Base-by-base conservation (phyloP, 2,888 invertebrate species). In the Doris montereyensis region DNA sequence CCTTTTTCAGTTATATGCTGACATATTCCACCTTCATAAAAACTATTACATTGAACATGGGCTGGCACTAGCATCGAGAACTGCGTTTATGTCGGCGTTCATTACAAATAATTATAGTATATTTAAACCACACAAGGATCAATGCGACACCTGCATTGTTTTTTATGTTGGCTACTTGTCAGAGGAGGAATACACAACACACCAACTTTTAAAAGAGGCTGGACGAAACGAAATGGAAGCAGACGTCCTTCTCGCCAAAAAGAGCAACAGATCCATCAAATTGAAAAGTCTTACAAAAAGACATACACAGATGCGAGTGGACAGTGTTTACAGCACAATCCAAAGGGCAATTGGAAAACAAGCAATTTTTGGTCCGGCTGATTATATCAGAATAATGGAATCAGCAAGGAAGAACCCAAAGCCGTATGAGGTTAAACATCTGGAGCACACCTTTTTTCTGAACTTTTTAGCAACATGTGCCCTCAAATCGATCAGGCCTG, bases 281-380 rank as follows among this genome's bases (percentile, higher is more conserved):
- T 41, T 71, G n/a, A 80, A 79, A 74, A 74, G 67, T 30, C 67
- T 82, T 21, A 80, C 79, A 67, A 75, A 74, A 41, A 82, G 83
- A 0, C 81, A 83, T 60, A 83, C 83, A 17, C 79, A 76, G 52
- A 80, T 79, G 80, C 78, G 78, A 26, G 70, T 72, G 17, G 80
- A 82, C 35, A 76, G 76, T 28, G 67, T 78, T 10, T 79, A 82
- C 68, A 35, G 57, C 10, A 67, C 77, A 1, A 78, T 82, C n/a
- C 73, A 68, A 60, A 62, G 76, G 26, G 76, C 77, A 32, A 41
- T 82, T 17, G 60, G 57, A 13, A 65, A 79, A 1, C 60, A 70
- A 21, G 58, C 57, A 17, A 72, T 81, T 13, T 82, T 72, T 60
- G 41, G 77, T 4, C 81, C 78, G 3, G n/a, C 2, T 4, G 58